phyloP scores from a whole-genome alignment of 2,113 vertebrate genomes.

The Myiozetetes cayanensis region DNA sequence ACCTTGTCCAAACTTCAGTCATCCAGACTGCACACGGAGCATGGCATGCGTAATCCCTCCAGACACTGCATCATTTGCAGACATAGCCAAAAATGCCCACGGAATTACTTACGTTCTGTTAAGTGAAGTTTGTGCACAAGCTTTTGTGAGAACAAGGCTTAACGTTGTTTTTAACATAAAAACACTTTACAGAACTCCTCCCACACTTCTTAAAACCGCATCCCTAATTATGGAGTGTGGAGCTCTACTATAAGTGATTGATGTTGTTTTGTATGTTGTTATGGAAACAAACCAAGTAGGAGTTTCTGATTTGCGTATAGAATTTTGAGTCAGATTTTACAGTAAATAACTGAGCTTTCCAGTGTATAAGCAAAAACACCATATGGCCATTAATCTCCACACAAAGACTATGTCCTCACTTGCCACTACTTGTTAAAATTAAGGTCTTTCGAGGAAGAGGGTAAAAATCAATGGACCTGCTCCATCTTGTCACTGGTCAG shows the following conservation, averaged over 20 bases:
- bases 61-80: background rate
- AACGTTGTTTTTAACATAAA: constrained; percentile 48
- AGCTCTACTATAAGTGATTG: constrained; percentile 51
- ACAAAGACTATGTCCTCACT: constrained; percentile 24
- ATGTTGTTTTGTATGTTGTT: constrained; percentile 58
- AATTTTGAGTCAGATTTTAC: constrained; percentile 59
- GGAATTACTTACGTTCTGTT: background rate
- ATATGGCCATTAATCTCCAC: constrained; percentile 57
- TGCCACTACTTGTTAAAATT: constrained; percentile 25
- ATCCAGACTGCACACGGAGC: background rate
- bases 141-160: constrained; percentile 14
- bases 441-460: background rate
- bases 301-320: constrained; percentile 38
- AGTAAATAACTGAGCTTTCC: constrained; percentile 55
- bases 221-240: constrained; percentile 55
- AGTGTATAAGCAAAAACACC: constrained; percentile 46
- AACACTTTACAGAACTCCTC: constrained; percentile 54
- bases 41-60: background rate
- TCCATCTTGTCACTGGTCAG: constrained; percentile 47
- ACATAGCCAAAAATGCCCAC: background rate
- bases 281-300: constrained; percentile 65
- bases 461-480: constrained; percentile 38
- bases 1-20: background rate
- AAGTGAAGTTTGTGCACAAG: constrained; percentile 5
- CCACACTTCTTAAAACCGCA: constrained; percentile 50